phyloP scores from a whole-genome alignment of 2,888 invertebrate genomes.

The Brachyptera putata region DNA sequence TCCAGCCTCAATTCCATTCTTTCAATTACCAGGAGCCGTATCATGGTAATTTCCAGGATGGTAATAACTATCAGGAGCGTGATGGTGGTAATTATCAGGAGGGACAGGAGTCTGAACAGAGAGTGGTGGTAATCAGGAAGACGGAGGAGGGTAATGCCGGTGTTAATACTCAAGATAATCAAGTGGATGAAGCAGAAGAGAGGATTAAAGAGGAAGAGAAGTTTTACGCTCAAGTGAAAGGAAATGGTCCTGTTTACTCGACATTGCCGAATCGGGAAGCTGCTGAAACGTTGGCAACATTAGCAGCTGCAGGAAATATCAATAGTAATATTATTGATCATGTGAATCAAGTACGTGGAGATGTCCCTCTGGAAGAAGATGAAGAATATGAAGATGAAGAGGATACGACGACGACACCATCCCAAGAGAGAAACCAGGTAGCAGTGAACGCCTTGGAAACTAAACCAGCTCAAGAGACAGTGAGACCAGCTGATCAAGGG shows the following conservation, averaged over 20 bases:
- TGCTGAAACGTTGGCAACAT: conserved; percentile 56
- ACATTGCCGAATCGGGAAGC: conserved; percentile 59
- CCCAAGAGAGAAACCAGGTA: no score
- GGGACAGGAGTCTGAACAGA: background rate
- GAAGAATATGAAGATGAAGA: conserved; percentile 22
- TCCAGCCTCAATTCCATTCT: conserved; percentile 45
- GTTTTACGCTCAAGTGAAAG: background rate
- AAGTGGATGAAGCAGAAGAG: background rate
- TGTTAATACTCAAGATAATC: no score
- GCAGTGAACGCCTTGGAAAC: no score
- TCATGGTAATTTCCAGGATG: background rate
- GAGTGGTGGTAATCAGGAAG: background rate
- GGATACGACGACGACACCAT: conserved; percentile 57
- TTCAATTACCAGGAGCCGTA: conserved; percentile 47
- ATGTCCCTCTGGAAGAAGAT: conserved; percentile 17
- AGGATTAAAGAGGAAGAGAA: background rate
- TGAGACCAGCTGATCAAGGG: no score
- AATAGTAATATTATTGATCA: conserved; percentile 41
- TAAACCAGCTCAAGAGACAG: no score
- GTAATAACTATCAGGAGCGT: conserved; percentile 48
- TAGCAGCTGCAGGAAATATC: conserved; percentile 54
- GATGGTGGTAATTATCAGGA: background rate
- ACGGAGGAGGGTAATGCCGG: background rate
- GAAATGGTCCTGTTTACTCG: conserved; percentile 44
- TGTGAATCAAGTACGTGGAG: background rate